Conservation (phyloP, 2,888 invertebrate genomes). For the Alviniconcha strummeri region DNA sequence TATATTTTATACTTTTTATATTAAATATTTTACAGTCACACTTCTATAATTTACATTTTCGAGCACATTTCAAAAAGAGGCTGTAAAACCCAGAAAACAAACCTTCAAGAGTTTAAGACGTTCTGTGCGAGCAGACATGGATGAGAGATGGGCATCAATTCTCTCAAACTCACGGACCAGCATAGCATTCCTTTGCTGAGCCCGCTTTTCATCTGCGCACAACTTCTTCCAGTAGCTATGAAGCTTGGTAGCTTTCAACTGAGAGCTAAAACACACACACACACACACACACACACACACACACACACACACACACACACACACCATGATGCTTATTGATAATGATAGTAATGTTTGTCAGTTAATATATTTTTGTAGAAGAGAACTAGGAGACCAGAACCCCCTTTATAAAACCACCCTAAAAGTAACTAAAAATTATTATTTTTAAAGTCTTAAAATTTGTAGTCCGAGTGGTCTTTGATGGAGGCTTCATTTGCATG, state of each 20-base stretch:
- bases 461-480: no score
- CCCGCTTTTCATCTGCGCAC: constrained; percentile 68
- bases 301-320: constrained; percentile 9
- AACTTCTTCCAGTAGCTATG: constrained; percentile 70
- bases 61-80: not conserved
- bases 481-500: no score
- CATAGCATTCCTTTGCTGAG: constrained; percentile 67
- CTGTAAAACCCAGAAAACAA: constrained; percentile 41
- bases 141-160: constrained; percentile 63
- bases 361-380: no score
- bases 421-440: not conserved
- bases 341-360: no score
- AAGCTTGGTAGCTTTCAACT: constrained; percentile 63
- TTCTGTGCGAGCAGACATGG: constrained; percentile 61
- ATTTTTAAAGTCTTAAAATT: not conserved
- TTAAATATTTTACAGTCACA: no score
- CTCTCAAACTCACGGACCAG: constrained; percentile 65
- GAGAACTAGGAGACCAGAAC: no score
- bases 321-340: not conserved
- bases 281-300: not conserved
- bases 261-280: constrained; percentile 50
- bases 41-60: no score
- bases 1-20: no score
- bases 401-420: no score
- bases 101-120: constrained; percentile 66